Evolutionary conservation across 1,140 invertebrate genomes (phyloP).

Genomic region (Pygmarrhopalites habei): DNA sequence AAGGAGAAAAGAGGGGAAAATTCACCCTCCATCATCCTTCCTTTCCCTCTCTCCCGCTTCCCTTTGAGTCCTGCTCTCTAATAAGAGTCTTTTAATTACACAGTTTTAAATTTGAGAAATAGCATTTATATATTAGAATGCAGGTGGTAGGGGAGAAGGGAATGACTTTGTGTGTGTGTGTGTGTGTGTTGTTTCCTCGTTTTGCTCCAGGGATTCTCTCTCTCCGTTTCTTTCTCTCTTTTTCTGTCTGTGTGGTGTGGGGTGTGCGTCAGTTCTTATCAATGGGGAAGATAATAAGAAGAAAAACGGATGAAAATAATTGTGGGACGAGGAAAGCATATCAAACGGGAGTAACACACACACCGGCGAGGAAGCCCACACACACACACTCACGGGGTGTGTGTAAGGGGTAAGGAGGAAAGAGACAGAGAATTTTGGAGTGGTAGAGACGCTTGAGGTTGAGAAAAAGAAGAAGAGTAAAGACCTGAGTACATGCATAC

Average conservation of each 20-base stretch:
- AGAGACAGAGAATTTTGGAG: background rate
- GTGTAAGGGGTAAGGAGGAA: background rate
- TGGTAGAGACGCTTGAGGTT: no score
- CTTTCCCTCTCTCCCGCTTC: no score
- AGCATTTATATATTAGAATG: no score
- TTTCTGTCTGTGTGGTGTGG: background rate
- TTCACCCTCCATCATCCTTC: no score
- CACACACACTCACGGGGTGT: background rate
- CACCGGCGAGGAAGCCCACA: no score
- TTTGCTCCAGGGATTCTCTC: constrained; percentile 12
- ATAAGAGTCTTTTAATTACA: no score
- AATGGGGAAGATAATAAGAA: constrained; percentile 34
- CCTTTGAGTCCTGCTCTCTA: no score
- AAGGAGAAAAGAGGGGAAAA: no score
- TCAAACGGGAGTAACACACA: no score
- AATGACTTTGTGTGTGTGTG: background rate
- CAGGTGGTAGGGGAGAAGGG: no score
- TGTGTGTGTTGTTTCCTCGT: background rate
- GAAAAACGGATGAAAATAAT: constrained; percentile 38
- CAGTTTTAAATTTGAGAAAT: no score
- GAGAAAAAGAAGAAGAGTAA: no score
- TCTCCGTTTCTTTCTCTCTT: background rate
- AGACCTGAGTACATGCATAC: background rate
- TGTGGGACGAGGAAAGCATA: constrained; percentile 37
- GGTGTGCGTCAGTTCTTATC: constrained; percentile 31